Conservation (phyloP, 2,888 invertebrate genomes). For the Acanthacorydalis orientalis region DNA sequence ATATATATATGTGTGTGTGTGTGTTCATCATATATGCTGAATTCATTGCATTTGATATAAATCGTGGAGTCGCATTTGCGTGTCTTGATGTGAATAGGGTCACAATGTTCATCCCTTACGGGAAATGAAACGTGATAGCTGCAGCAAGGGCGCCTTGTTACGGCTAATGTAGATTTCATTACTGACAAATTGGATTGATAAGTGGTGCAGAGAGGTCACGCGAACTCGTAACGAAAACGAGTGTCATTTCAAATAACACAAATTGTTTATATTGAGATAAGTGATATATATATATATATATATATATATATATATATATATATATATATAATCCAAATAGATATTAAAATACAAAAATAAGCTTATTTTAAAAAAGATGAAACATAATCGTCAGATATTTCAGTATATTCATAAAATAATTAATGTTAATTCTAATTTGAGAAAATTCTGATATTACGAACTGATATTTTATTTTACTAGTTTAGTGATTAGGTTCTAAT, state of each 20-base stretch:
- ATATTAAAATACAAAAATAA: background rate
- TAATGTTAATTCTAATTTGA: too few relatives aligned
- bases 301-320: background rate
- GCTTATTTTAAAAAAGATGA: too few relatives aligned
- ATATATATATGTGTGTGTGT: too few relatives aligned
- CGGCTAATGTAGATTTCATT: slow-evolving; percentile 10
- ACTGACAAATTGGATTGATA: slow-evolving; percentile 9
- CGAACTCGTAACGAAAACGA: background rate
- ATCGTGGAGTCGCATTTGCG: background rate
- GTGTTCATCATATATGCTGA: too few relatives aligned
- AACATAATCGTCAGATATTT: too few relatives aligned
- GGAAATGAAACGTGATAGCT: background rate
- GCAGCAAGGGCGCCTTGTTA: slow-evolving; percentile 1
- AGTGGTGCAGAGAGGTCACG: background rate
- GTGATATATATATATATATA: background rate
- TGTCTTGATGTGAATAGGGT: background rate
- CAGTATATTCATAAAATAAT: too few relatives aligned
- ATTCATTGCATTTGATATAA: background rate
- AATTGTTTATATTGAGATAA: background rate
- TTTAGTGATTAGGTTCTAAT: too few relatives aligned
- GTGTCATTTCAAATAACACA: background rate
- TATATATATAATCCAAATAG: background rate
- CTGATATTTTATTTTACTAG: too few relatives aligned
- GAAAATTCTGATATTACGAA: too few relatives aligned
- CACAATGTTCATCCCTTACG: too few relatives aligned